Evolutionary conservation across 2,113 vertebrate species (phyloP).

Genomic region (Casuarius casuarius): DNA sequence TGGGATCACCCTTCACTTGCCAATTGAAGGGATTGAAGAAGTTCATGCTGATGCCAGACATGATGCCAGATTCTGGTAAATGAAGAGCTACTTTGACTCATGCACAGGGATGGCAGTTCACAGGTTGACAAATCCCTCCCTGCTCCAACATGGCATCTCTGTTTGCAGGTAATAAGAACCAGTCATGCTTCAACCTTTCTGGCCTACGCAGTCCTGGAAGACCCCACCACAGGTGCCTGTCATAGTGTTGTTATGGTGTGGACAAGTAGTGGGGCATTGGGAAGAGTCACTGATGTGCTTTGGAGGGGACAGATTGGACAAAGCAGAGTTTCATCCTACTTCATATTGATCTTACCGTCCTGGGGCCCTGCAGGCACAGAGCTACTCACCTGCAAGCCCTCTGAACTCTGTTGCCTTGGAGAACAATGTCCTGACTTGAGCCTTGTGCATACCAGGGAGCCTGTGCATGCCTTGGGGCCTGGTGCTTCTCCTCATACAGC

Average conservation of each 20-base stretch:
- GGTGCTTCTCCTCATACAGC: background rate
- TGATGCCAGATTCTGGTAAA: background rate
- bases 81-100: background rate
- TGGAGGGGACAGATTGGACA: background rate
- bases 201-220: background rate
- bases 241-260: too few species aligned
- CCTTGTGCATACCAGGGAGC: background rate
- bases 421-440: background rate
- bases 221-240: background rate
- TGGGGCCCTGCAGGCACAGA: background rate
- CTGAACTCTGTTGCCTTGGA: background rate
- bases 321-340: background rate
- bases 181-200: background rate
- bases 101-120: background rate
- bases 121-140: background rate
- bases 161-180: background rate
- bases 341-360: fast-evolving
- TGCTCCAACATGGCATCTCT: background rate
- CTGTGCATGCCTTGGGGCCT: fast-evolving
- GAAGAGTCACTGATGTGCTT: background rate
- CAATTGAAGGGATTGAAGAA: background rate
- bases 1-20: background rate
- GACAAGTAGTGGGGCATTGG: background rate
- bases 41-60: background rate
- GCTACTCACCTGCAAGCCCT: background rate